Base-by-base conservation (phyloP, 2,113 vertebrate genomes). In the Anguilla rostrata region DNA sequence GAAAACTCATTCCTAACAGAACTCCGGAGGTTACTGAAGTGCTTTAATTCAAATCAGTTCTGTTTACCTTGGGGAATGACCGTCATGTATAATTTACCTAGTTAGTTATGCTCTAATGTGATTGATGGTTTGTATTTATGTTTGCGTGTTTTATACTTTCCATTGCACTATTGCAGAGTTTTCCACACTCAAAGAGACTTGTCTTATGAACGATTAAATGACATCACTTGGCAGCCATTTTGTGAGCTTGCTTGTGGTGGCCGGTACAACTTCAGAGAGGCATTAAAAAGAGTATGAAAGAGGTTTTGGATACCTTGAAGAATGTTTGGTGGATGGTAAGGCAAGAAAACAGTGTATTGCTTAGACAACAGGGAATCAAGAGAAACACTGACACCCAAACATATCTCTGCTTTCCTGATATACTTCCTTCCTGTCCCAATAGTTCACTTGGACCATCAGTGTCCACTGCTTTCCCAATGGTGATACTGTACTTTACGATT, bases 41-140 rank as follows among this genome's bases (percentile, higher is more conserved):
- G 89, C 88, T 83, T 87, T 84, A 39, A 88, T 87, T 84, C 89
- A 83, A 89, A 75, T 79, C 86, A 89, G 82, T 89, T 14, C 81
- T 87, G 87, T 88, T 89, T 89, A 84, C 57, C 66, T 41, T 78
- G 84, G 88, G 91, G 82, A 90, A 90, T 49, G 85, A 80, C 87
- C 82, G 90, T 89, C 88, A 92, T 83, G 81, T 93, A 92, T 89
- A 92, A 88, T 87, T 84, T 90, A 90, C 89, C 88, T 84, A 89
- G 85, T 53, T 82, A 49, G 89, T 93, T 91, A 93, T 93, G 89
- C 90, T 87, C 91, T 93, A 91, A 86, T 91, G 63, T 53, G 12
- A 26, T 84, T 16, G 16, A 75, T 49, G n/a, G 71, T 39, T 20
- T 84, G 66, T 84, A 49, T 78, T 40, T 78, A 43, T 39, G 26